Evolutionary conservation across 2,797 vertebrate genomes (phyloP), one percentile per base, ranked within the genome.

Genomic region (Mormyrus proboscirostris): DNA sequence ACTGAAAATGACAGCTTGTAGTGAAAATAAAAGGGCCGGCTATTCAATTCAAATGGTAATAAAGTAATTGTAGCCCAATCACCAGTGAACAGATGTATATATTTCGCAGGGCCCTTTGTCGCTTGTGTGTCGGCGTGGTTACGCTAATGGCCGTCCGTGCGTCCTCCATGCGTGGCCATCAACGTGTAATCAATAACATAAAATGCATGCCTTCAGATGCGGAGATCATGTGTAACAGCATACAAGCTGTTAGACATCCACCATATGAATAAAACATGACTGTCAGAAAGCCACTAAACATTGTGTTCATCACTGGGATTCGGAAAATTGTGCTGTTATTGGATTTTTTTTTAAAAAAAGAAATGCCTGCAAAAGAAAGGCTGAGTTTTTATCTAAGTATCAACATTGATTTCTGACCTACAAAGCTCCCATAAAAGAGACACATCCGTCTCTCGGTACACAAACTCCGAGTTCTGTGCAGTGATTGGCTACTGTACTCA

Each of bases 1-100:
- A 93, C 59, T 90, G 92, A 90, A 49, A 92, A 92, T 93, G 93
- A 94, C 92, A 92, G 91, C 90, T 91, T 91, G 92, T 88, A 90
- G 92, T 91, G 93, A 92, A 92, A 90, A 90, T 90, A 89, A 92
- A 93, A 55, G 82, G 89, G 89, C 90, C 90, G 85, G 90, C 87
- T 88, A 89, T 83, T 90, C 90, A 88, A 92, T 88, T 88, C 88
- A 87, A 88, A 91, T 65, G 89, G 90, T 87, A 91, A 90, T 87
- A 90, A 90, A 88, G 93, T 90, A 92, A 93, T 91, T 89, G 91
- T 85, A 92, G 44, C 89, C 92, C 89, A 91, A 91, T 90, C 69
- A 86, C 59, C 90, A 90, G 91, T 49, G 90, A 47, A 88, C 90
- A 90, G 92, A 94, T 88, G 92, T 91, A 91, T 91, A 92, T 90